phyloP scores from a whole-genome alignment of 2,888 invertebrate genomes.

The Exephanes ischioxanthus region DNA sequence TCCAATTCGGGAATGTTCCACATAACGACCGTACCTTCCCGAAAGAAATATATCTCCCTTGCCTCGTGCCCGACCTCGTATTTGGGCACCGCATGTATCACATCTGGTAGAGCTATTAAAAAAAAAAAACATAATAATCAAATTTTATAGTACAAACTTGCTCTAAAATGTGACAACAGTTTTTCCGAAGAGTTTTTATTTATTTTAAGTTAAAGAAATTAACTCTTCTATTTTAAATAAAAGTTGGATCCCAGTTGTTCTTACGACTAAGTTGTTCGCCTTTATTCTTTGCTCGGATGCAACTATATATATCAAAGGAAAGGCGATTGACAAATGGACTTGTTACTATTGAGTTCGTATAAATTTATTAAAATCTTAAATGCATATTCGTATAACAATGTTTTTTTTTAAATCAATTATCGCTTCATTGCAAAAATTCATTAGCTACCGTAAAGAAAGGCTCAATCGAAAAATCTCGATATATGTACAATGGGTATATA shows the following conservation, averaged over 20 bases:
- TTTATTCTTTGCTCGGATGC: neutral
- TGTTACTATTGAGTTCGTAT: neutral
- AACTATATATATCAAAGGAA: neutral
- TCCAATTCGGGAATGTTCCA: constrained; percentile 96
- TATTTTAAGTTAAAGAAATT: no score
- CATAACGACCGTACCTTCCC: constrained; percentile 95
- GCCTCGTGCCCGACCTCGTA: constrained; percentile 92
- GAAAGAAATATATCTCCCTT: constrained; percentile 95
- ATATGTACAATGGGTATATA: neutral
- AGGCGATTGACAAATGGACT: neutral
- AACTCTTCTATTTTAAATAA: no score
- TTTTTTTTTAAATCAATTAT: constrained; percentile 2
- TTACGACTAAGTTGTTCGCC: neutral
- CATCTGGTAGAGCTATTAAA: constrained; percentile 88
- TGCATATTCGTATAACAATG: constrained; percentile 45
- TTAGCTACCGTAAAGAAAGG: constrained; percentile 8
- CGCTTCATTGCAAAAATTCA: neutral
- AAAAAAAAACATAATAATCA: constrained; percentile 61
- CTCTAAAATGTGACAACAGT: constrained; percentile 13
- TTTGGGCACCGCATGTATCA: constrained; percentile 94
- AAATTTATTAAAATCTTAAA: constrained; percentile 51
- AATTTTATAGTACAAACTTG: constrained; percentile 6
- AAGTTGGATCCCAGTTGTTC: no score
- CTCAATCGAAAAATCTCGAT: neutral
- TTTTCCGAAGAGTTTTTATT: neutral